Evolutionary conservation across 2,797 vertebrate genomes (phyloP), one percentile per base, ranked within the genome.

Genomic region (Phaenicophaeus curvirostris): DNA sequence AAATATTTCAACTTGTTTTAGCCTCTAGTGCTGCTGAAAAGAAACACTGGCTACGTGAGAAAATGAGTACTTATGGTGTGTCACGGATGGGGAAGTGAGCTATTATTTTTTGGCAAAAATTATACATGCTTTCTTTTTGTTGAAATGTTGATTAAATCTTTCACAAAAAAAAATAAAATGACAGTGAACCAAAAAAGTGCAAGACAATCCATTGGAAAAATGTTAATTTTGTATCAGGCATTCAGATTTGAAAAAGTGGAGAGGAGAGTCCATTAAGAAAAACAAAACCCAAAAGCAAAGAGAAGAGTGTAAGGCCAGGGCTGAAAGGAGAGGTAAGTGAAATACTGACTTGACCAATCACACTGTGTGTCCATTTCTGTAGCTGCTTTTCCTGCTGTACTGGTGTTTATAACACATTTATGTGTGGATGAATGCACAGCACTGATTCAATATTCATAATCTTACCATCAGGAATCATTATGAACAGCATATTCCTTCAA

Each of bases 41-140:
- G 46, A 87, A 88, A 41, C 33, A 84, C 87, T 93, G 80, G 44
- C 77, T 90, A 37, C 19, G 14, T 30, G 44, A 74, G 31, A 85
- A 79, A 88, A 89, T 81, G 3, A 84, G 14, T 92, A 88, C 76
- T 88, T 77, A 74, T 73, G 85, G 42, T 28, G 33, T 59, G 30
- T 71, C 33, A 28, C 59, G 87, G 57, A 85, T 51, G 37, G 37
- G 50, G 46, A 94, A 89, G 17, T 59, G 53, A 67, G 35, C 25
- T n/a, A 37, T 74, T 86, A 78, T 69, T 93, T 92, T 58, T 82
- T 30, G 61, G 23, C 23, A 59, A 61, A 76, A 83, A 53, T 21
- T 27, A 57, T 69, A 19, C 41, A 33, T 35, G 27, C 5, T 12
- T 46, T 81, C 13, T 90, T 74, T 77, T 58, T 69, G 15, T 53